Base-by-base conservation (phyloP, 2,113 vertebrate genomes). In the Phyllopteryx taeniolatus region DNA sequence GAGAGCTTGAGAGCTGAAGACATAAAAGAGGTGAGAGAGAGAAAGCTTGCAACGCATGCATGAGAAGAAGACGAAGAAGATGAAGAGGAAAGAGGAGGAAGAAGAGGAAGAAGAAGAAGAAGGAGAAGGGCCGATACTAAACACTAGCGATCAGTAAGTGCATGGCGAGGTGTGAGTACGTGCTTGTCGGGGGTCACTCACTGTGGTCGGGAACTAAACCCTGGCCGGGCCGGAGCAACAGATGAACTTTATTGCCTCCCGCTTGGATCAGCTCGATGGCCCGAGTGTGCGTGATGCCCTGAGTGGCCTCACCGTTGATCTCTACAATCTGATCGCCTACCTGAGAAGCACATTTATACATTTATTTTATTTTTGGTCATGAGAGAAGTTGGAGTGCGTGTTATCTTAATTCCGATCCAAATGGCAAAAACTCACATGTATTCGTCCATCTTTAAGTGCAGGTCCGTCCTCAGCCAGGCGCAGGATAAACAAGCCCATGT, bases 301-400 rank as follows among this genome's bases (percentile, higher is more conserved):
- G 96, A 0, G 97, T 98, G 67, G 95, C 95, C 71, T 99, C 97
- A 15, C 96, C 95, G 2, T 99, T 99, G 80, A 99, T 99, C 90
- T 99, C 97, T 76, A 99, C 98, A 2, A 99, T 99, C 85, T 99
- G 97, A 91, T 99, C 98, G 44, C 97, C 98, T 35, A 99, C 97
- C 98, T 99, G 88, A 31, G 27, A 78, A 1, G 31, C 42, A 72
- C 7, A 75, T 20, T 39, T 17, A 53, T 31, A 44, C 2, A 15
- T 8, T 1, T 14, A 20, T 10, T 39, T 27, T 67, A n/a, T 27
- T 27, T 27, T 27, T 27, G 17, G n/a, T 54, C 20, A 9, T 9
- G 62, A 22, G 4, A 46, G 42, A 42, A 46, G 19, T 65, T 46
- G 11, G 27, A 31, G 49, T 19, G 17, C 67, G 13, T 6, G 35